These are phyloP conservation scores for Euschistus heros DNA, from an alignment of 1,140 invertebrate species.

Conservation along the genomic window DNA sequence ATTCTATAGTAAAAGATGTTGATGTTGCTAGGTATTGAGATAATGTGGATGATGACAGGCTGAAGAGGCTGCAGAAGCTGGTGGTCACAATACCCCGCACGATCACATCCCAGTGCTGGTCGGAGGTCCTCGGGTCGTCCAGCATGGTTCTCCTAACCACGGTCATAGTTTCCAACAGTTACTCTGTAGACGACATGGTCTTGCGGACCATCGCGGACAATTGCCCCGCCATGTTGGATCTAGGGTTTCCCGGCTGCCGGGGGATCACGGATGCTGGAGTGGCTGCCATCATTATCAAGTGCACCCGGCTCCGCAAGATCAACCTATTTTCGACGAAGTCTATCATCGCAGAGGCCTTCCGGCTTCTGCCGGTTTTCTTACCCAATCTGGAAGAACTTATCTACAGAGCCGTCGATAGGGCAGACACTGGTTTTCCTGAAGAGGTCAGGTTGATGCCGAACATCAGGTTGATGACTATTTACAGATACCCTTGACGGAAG, in stretches of 20 bases:
- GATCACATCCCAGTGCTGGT: constrained; percentile 3
- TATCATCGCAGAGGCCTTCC: constrained; percentile 14
- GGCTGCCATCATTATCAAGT: neutral
- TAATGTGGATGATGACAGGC: constrained; percentile 7
- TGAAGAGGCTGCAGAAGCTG: neutral
- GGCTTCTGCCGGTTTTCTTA: constrained; percentile 2
- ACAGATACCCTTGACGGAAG: constrained; percentile 6
- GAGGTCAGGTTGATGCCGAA: neutral
- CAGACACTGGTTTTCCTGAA: neutral
- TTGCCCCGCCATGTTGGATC: neutral
- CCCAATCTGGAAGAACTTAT: constrained; percentile 9
- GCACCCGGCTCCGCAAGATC: neutral
- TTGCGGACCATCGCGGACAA: neutral
- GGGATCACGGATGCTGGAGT: neutral
- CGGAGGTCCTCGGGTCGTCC: neutral
- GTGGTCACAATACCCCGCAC: constrained; percentile 19
- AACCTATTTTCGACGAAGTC: constrained; percentile 19
- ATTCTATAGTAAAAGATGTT: neutral
- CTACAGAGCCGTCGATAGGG: constrained; percentile 14
- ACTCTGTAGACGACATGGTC: constrained; percentile 8
- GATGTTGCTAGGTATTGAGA: neutral
- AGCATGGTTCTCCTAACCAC: neutral
- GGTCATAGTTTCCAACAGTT: constrained; percentile 12
- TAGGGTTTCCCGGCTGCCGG: constrained; percentile 14
- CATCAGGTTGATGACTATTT: neutral